Conservation (phyloP, 1,140 invertebrate genomes). For the Pristionchus pacificus region DNA sequence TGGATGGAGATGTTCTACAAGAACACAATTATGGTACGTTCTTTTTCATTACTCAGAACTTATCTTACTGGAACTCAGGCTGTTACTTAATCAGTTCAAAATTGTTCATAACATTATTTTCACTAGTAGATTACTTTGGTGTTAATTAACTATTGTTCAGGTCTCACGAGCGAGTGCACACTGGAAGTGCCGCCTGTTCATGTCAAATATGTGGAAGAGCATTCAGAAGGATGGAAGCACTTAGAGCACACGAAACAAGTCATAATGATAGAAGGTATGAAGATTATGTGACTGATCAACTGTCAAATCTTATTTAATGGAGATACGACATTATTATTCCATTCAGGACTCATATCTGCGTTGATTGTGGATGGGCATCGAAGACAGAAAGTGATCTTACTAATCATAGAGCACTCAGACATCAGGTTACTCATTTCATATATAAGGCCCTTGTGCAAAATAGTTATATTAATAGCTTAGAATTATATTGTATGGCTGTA, state of each 20-base stretch:
- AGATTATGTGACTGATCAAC: too few species aligned
- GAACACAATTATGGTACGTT: neutral
- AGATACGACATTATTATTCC: too few species aligned
- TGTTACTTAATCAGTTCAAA: too few species aligned
- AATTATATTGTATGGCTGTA: neutral
- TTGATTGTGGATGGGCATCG: slow-evolving; percentile 68
- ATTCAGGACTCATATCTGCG: slow-evolving; percentile 59
- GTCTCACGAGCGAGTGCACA: slow-evolving; percentile 14
- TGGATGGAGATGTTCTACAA: neutral
- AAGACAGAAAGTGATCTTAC: slow-evolving; percentile 70
- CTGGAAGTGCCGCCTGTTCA: slow-evolving; percentile 6
- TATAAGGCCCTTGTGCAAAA: slow-evolving; percentile 63
- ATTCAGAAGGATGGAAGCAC: neutral
- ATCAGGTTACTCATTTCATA: slow-evolving; percentile 67
- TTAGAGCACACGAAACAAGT: neutral
- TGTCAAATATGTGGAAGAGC: neutral
- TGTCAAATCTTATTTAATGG: neutral
- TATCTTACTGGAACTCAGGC: too few species aligned
- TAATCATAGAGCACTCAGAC: slow-evolving; percentile 64
- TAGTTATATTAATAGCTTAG: neutral
- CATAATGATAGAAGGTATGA: neutral
- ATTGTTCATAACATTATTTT: too few species aligned
- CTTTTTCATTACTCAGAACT: too few species aligned
- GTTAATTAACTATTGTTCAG: too few species aligned
- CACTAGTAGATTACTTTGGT: too few species aligned